Conservation (phyloP, 1,140 invertebrate genomes). For the Semibalanus balanoides region DNA sequence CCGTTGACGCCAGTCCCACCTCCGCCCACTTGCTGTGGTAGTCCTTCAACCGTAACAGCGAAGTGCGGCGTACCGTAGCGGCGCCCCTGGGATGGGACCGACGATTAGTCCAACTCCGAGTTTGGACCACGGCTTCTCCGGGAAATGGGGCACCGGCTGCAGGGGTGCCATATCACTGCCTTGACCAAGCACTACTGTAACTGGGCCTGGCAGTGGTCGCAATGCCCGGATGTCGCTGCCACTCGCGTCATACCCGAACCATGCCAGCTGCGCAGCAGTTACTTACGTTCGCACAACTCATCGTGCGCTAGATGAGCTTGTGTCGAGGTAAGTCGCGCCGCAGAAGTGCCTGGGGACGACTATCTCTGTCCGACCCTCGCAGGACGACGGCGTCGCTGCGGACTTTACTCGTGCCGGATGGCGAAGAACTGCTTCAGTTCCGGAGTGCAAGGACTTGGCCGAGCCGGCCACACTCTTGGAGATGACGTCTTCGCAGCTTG, state of each 20-base stretch:
- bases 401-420: too few species aligned
- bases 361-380: conserved; percentile 6
- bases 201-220: conserved; percentile 12
- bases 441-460: too few species aligned
- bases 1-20: conserved; percentile 6
- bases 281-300: conserved; percentile 19
- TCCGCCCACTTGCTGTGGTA: conserved; percentile 16
- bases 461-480: too few species aligned
- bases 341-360: conserved; percentile 8
- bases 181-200: conserved; percentile 5
- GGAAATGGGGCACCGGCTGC: conserved; percentile 6
- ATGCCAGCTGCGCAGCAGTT: conserved; percentile 13
- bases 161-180: conserved; percentile 9
- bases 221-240: conserved; percentile 11
- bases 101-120: conserved; percentile 12
- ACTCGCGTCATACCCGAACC: conserved; percentile 19
- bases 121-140: conserved; percentile 12
- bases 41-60: conserved; percentile 11
- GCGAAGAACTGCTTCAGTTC: too few species aligned
- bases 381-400: not conserved
- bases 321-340: conserved; percentile 1
- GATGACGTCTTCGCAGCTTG: too few species aligned
- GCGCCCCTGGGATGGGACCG: conserved; percentile 9
- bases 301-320: conserved; percentile 15
- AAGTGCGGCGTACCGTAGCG: conserved; percentile 11